Percentiles rank a stretch among this genome's conserved stretches.
Conservation (phyloP, 1,140 invertebrate species). For the Atta cephalotes region DNA sequence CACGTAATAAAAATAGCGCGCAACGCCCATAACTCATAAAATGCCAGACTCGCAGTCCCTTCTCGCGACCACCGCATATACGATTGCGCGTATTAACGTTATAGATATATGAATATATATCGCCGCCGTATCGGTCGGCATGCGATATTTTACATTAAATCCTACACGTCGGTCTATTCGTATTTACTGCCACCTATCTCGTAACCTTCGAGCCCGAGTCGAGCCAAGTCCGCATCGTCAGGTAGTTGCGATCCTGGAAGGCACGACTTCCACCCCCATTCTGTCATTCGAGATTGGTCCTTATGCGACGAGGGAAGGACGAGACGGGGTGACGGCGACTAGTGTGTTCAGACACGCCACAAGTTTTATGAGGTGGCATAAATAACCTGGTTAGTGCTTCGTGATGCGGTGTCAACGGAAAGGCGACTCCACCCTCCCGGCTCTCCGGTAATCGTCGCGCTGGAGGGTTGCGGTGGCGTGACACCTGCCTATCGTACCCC, state of each 20-base stretch:
- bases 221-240: background rate
- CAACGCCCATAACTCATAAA: constrained; percentile 42
- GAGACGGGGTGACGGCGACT: constrained; percentile 48
- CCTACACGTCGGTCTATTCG: constrained; percentile 46
- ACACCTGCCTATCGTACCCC: constrained; percentile 73
- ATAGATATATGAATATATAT: constrained; percentile 37
- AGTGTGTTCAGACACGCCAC: constrained; percentile 82
- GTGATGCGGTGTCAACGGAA: constrained; percentile 83
- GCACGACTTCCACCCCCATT: constrained; percentile 24
- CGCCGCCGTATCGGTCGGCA: constrained; percentile 15
- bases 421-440: constrained; percentile 67
- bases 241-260: constrained; percentile 24
- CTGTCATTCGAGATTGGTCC: constrained; percentile 55
- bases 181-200: constrained; percentile 55
- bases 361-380: constrained; percentile 85
- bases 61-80: constrained; percentile 21
- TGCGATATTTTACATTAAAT: constrained; percentile 61
- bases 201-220: constrained; percentile 46
- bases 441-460: constrained; percentile 70
- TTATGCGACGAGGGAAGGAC: background rate
- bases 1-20: constrained; percentile 61
- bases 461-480: constrained; percentile 72
- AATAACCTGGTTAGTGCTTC: constrained; percentile 84
- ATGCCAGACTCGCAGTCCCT: constrained; percentile 23
- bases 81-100: constrained; percentile 57